phyloP scores from a whole-genome alignment of 2,113 vertebrate genomes.

The Prietella phreatophila region DNA sequence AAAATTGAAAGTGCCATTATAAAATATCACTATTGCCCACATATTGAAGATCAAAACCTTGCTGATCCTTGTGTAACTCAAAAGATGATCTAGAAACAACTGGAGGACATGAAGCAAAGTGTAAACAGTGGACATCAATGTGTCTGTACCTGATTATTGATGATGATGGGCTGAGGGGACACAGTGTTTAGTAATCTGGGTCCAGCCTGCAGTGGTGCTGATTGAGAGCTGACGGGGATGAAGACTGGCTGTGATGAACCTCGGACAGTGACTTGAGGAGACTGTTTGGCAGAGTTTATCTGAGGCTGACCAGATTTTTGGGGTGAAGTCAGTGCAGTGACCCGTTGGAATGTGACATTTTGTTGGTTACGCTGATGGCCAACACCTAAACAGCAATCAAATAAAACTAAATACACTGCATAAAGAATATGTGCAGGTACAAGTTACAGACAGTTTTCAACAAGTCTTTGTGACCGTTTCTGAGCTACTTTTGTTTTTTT shows the following conservation, averaged over 20 bases:
- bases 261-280: conserved; percentile 60
- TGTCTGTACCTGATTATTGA: conserved; percentile 77
- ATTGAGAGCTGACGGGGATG: conserved; percentile 62
- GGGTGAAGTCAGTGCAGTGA: conserved; percentile 63
- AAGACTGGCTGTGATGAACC: conserved; percentile 64
- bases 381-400: conserved; percentile 24
- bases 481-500: background rate
- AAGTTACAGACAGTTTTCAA: background rate
- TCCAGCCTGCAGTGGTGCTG: conserved; percentile 61
- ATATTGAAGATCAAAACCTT: background rate
- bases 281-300: conserved; percentile 55
- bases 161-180: conserved; percentile 71
- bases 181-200: conserved; percentile 65
- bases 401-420: background rate
- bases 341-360: conserved; percentile 41
- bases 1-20: background rate
- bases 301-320: conserved; percentile 66
- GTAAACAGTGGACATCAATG: background rate
- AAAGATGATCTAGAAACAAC: background rate
- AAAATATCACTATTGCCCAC: background rate
- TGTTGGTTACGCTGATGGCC: conserved; percentile 38
- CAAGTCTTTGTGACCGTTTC: background rate
- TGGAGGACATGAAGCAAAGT: background rate
- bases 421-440: background rate
- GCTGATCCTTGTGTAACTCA: background rate